Evolutionary conservation across 2,888 invertebrate genomes (phyloP).

Genomic region (Zhuqinia jingwanae): DNA sequence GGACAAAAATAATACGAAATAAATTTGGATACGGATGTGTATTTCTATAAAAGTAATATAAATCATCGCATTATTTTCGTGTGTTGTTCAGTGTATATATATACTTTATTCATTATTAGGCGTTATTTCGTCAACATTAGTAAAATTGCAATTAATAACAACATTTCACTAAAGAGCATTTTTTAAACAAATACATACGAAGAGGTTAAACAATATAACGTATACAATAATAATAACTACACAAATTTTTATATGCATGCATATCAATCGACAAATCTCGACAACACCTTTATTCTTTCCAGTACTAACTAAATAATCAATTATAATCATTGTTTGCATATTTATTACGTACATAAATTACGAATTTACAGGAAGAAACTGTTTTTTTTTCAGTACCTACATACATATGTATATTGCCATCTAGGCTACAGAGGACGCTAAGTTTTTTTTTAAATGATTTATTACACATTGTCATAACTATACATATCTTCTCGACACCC

Average conservation of each 20-base stretch:
- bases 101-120: conserved; percentile 33
- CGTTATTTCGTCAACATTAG: conserved; percentile 43
- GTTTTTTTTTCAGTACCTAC: background rate
- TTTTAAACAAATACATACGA: conserved; percentile 16
- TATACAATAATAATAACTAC: background rate
- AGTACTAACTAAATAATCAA: background rate
- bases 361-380: conserved; percentile 20
- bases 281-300: background rate
- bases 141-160: conserved; percentile 43
- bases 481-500: too few relatives aligned
- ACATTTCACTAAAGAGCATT: background rate
- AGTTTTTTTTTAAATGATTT: background rate
- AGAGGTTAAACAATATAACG: background rate
- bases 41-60: too few relatives aligned
- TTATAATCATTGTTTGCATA: conserved; percentile 20
- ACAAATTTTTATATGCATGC: background rate
- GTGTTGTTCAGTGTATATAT: conserved; percentile 28
- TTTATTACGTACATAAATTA: background rate
- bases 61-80: too few relatives aligned
- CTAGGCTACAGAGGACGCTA: conserved; percentile 12
- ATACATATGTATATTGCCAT: background rate
- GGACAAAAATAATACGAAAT: too few relatives aligned
- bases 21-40: too few relatives aligned
- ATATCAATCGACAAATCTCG: conserved; percentile 13
- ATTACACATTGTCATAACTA: too few relatives aligned